Conservation (phyloP, 2,797 vertebrate genomes). For the Varecia variegata region DNA sequence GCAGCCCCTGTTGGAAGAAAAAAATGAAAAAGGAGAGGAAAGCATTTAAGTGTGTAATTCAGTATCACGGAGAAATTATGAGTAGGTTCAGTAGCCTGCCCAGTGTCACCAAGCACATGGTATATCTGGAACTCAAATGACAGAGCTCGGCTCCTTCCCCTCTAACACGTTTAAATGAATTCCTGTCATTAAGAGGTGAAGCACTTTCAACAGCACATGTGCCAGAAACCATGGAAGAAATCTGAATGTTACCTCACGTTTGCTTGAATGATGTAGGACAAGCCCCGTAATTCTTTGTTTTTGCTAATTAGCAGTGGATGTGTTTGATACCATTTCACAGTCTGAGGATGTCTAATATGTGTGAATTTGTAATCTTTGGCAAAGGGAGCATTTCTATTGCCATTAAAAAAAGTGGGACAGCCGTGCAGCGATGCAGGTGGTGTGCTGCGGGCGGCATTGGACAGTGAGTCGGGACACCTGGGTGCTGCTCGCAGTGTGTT, state of each 20-base stretch:
- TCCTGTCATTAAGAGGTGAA: background rate
- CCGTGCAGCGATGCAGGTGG: fast-evolving
- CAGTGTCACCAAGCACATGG: background rate
- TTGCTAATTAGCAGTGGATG: background rate
- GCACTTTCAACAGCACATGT: background rate
- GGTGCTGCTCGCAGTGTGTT: background rate
- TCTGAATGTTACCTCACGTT: background rate
- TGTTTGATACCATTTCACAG: background rate
- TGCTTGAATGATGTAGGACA: background rate
- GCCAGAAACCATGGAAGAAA: background rate
- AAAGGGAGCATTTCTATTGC: background rate
- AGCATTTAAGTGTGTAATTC: constrained; percentile 50
- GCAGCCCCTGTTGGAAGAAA: background rate
- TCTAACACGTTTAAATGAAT: background rate
- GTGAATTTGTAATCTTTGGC: background rate
- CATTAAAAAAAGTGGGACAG: background rate
- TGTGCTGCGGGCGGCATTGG: fast-evolving
- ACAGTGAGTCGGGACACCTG: background rate
- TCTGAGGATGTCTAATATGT: background rate
- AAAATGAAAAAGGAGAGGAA: constrained; percentile 38
- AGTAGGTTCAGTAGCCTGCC: background rate
- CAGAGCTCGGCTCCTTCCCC: background rate
- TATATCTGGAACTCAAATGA: background rate
- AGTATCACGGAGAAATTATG: constrained; percentile 1
- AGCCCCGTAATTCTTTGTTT: background rate